Conservation (phyloP, 2,113 vertebrate species). For the Callaeas wilsoni region DNA sequence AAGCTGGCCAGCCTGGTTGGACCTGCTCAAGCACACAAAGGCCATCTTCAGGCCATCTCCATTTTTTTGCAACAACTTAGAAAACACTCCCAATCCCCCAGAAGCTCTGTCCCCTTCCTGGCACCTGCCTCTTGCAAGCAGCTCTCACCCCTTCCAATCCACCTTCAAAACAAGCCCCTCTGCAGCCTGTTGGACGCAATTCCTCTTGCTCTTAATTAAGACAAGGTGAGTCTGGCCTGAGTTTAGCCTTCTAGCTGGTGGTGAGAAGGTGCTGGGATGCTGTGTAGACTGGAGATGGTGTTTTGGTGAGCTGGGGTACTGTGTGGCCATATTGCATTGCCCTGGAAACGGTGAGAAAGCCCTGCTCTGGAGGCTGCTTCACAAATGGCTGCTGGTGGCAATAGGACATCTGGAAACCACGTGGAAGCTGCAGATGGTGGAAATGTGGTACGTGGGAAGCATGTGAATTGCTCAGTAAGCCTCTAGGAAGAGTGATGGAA, state of each 20-base stretch:
- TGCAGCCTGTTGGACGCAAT: background rate
- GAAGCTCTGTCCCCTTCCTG: background rate
- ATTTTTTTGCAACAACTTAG: background rate
- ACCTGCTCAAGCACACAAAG: background rate
- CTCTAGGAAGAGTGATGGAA: background rate
- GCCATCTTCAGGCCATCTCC: background rate
- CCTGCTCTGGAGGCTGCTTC: background rate
- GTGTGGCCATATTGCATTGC: background rate
- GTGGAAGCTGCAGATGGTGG: conserved; percentile 27
- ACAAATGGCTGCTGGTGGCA: background rate
- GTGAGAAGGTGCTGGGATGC: background rate
- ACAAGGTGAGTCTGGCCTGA: background rate
- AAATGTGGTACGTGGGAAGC: conserved; percentile 32
- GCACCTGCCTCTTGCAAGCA: background rate
- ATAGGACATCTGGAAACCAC: conserved; percentile 6
- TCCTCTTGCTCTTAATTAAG: background rate
- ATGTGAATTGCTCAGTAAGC: conserved; percentile 41
- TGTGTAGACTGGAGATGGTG: background rate
- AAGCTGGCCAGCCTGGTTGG: background rate
- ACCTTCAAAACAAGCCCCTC: background rate
- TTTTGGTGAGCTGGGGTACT: background rate
- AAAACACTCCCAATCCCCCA: background rate
- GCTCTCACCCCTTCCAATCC: background rate
- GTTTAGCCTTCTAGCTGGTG: background rate
- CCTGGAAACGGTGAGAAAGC: background rate